Evolutionary conservation across 2,888 invertebrate species (phyloP), one percentile per base, ranked within the genome.

Genomic region (Caenorhabditis sulstoni): DNA sequence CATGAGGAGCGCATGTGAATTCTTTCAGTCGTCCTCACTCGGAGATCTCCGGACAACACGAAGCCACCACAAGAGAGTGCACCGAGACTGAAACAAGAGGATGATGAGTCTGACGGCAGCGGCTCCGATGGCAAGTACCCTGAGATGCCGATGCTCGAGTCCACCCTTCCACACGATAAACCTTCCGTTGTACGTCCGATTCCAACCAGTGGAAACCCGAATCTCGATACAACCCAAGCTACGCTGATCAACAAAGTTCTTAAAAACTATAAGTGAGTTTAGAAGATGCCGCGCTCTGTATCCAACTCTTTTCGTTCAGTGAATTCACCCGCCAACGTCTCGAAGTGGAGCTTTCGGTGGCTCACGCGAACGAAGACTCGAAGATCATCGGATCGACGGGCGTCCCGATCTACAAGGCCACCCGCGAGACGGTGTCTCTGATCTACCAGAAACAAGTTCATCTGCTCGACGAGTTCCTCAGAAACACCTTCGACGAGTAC

Each of bases 381-480:
- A 71, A 64, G 39, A 23, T 71, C 14, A 57, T 71, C 12, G 70
- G 65, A 0, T 39, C 61, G 0, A 77, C 65, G 35, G 77, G 77
- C 12, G 59, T 53, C 16, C 70, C 59, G 12, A 52, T 77, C n/a
- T 66, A 47, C 35, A 70, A 65, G 53, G 67, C 77, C 14, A 71
- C 70, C 9, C 18, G 66, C n/a, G 70, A 71, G 41, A 44, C 58
- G 0, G 29, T 77, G 3, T 55, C 58, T 22, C 29, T 18, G 16
- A 71, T 77, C 23, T 70, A 77, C 44, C 58, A 66, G 29, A 70
- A 77, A 61, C 77, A 77, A 65, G n/a, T 65, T 9, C 57, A 61
- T 3, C 61, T 77, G 29, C 61, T 77, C n/a, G 65, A 77, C 22
- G 35, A 35, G 11, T 77, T 77, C 37, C 49, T 77, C 14, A n/a